Evolutionary conservation across 2,113 vertebrate species (phyloP), one percentile per base, ranked within the genome.

Genomic region (Hirundichthys speculiger): DNA sequence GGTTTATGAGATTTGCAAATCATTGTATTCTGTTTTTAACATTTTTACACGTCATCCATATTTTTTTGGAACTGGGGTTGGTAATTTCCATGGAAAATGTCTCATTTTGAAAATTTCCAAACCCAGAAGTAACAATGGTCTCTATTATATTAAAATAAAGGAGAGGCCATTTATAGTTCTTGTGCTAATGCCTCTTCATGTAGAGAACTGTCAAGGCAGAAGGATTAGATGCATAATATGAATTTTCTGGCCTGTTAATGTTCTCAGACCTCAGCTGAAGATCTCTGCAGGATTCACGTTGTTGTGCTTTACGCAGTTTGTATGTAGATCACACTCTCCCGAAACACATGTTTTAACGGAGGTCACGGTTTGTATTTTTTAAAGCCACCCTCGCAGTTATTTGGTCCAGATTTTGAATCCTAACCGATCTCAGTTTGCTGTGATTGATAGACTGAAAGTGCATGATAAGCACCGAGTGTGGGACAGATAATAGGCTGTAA

Each of bases 241-340:
- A 78, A 55, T 64, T 60, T 42, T 70, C 34, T 48, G 11, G 59
- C 20, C 34, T 25, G 70, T 80, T 82, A 83, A 66, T 80, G 82
- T 81, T 55, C 58, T 66, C 59, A 48, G 69, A 79, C 49, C 53
- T 39, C 57, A 34, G 55, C 52, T 49, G 21, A 71, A 62, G 59
- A 88, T 77, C 54, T 45, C 61, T 47, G 55, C 50, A 60, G 76
- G 80, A 74, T 75, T 69, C 67, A 21, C 46, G 66, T 83, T 86
- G 83, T 81, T 80, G 47, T 24, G 39, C 58, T 73, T 61, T 52
- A 25, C 21, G 43, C 78, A 25, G 57, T 89, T 83, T 62, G 75
- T 79, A 72, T 82, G 80, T 79, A 85, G 76, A 87, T 79, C 22
- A 47, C 13, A 6, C 24, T 73, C 73, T 45, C 9, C n/a, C n/a